These are phyloP conservation scores for Plecturocebus donacophilus DNA, from an alignment of 2,113 vertebrate species.

Conservation along the genomic window DNA sequence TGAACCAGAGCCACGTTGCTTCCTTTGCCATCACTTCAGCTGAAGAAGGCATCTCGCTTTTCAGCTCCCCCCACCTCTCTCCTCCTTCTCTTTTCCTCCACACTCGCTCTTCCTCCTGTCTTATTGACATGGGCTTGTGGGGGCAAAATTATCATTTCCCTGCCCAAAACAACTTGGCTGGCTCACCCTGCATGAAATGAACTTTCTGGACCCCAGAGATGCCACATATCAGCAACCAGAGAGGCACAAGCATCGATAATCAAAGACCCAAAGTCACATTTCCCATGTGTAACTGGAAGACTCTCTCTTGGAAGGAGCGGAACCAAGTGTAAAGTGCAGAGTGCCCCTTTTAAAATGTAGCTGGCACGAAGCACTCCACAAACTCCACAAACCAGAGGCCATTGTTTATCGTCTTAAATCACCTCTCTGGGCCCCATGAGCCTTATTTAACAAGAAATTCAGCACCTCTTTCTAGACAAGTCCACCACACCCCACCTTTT, in stretches of 20 bases:
- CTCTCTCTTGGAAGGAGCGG: not conserved
- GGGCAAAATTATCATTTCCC: not conserved
- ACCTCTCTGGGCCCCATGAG: not conserved
- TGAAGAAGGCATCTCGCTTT: not conserved
- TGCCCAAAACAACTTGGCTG: not conserved
- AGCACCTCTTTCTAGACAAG: not conserved
- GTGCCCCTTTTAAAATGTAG: not conserved
- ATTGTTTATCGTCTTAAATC: not conserved
- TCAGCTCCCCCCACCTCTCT: not conserved
- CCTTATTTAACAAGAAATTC: not conserved
- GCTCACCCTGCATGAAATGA: not conserved
- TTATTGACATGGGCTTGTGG: not conserved
- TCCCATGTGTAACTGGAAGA: not conserved
- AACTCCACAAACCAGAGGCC: not conserved
- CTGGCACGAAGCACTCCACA: not conserved
- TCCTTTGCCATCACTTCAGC: no score
- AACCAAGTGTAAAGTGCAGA: not conserved
- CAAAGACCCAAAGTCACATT: not conserved
- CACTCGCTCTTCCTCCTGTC: not conserved
- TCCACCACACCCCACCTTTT: fast-evolving
- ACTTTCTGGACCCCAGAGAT: not conserved
- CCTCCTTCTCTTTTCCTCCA: not conserved
- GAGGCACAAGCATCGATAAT: not conserved
- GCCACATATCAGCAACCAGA: not conserved
- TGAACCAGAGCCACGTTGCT: fast-evolving